Evolutionary conservation across 1,140 invertebrate genomes (phyloP).

Genomic region (Ganaspis sp.): DNA sequence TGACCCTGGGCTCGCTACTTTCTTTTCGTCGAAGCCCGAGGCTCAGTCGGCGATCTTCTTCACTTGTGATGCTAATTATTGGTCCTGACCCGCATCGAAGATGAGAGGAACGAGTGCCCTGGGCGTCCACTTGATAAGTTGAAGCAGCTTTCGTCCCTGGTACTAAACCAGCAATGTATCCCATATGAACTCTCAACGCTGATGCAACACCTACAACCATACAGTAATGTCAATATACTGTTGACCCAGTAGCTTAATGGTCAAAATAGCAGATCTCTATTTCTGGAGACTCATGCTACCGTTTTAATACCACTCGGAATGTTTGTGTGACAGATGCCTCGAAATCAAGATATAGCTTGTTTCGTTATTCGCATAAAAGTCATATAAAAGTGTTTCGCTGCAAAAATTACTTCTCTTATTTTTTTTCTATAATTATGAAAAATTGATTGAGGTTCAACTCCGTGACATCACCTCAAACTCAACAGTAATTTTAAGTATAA

Average conservation of each 20-base stretch:
- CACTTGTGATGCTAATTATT: slow-evolving; percentile 73
- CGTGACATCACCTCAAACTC: too few relatives aligned
- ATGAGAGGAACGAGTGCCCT: slow-evolving; percentile 71
- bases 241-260: slow-evolving; percentile 8
- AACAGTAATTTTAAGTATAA: too few relatives aligned
- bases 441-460: too few relatives aligned
- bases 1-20: slow-evolving; percentile 78
- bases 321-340: not conserved
- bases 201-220: slow-evolving; percentile 80
- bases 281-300: not conserved
- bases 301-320: not conserved
- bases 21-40: slow-evolving; percentile 68
- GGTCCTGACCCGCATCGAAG: slow-evolving; percentile 72
- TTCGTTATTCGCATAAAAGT: not conserved
- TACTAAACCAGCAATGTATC: slow-evolving; percentile 82
- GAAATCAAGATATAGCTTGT: not conserved
- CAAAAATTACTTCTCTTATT: too few relatives aligned
- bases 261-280: not conserved
- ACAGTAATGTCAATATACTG: slow-evolving; percentile 14
- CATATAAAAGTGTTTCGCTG: not conserved
- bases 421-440: too few relatives aligned
- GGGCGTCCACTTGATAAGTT: slow-evolving; percentile 71
- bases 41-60: slow-evolving; percentile 71
- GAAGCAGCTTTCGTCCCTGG: slow-evolving; percentile 78
- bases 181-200: slow-evolving; percentile 83